Evolutionary conservation across 1,140 invertebrate species (phyloP), one percentile per base, ranked within the genome.

Genomic region (Conopomorpha cramerella): DNA sequence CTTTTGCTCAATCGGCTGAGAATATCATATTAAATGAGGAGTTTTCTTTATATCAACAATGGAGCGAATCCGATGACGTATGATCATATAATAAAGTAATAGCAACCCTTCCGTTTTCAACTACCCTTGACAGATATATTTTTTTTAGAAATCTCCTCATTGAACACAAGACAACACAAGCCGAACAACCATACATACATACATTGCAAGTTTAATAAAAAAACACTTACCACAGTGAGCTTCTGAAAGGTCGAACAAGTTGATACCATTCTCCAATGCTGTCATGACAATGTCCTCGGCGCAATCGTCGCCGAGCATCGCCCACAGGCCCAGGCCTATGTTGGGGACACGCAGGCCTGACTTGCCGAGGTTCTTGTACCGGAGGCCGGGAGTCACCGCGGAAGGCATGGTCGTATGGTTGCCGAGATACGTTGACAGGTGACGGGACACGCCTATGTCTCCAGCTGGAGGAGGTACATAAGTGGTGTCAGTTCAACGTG

Each of bases 221-320:
- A 6, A 30, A 13, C 2, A 34, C 30, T 42, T 47, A 79, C 88
- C 88, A 49, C 92, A 93, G 79, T 97, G 95, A 1, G 93, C 92
- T 72, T 98, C 95, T 3, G 93, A 94, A 30, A 97, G 83, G 70
- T 98, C 95, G 73, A 98, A 98, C 32, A 96, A 80, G 66, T 98
- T 98, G 57, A 98, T 95, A 11, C 95, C 95, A 60, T 91, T 92
- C 62, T 97, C 94, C 55, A 97, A 92, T 10, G 95, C 95, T 38
- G 94, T 82, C 30, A 90, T 90, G n/a, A 98, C 82, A 27, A 98
- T 89, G 43, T 94, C 91, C 71, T 98, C 95, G 0, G 92, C 89
- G 43, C 87, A 85, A 51, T 96, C 93, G 64, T 96, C 93, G 36
- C 84, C 87, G 17, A 89, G 80, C 16, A 91, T 93, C 7, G 92